These are phyloP conservation scores for Amphimallon solstitiale DNA, from an alignment of 2,888 invertebrate genomes.

Conservation along the genomic window DNA sequence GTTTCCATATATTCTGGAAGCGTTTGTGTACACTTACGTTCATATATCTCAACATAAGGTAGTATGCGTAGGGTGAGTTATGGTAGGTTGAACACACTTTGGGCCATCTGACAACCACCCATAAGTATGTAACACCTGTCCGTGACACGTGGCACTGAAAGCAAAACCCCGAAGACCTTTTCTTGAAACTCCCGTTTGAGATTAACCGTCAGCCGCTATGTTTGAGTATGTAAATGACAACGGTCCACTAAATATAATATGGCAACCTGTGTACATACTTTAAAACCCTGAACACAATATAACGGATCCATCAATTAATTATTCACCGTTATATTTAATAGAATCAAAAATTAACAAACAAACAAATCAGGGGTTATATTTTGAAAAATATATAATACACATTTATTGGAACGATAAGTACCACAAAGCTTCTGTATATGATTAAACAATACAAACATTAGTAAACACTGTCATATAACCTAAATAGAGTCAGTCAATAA, in stretches of 20 bases:
- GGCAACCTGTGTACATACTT: not conserved
- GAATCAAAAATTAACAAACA: too few species aligned
- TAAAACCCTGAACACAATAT: constrained; percentile 8
- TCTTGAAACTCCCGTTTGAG: constrained; percentile 17
- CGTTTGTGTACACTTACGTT: too few species aligned
- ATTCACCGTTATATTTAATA: constrained; percentile 1
- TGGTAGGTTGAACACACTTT: constrained; percentile 39
- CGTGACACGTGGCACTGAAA: constrained; percentile 37
- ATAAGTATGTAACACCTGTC: constrained; percentile 41
- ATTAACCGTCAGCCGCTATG: constrained; percentile 18
- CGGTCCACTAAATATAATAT: not conserved
- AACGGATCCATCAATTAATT: constrained; percentile 22
- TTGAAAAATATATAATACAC: not conserved
- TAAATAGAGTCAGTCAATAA: too few species aligned
- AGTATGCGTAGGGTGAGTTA: constrained; percentile 24
- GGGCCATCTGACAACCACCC: constrained; percentile 40
- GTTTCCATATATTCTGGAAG: too few species aligned
- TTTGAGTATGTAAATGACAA: constrained; percentile 6
- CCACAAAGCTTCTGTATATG: too few species aligned
- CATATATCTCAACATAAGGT: too few species aligned
- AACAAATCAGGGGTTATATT: too few species aligned
- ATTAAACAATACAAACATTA: too few species aligned
- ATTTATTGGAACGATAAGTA: too few species aligned
- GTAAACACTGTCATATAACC: too few species aligned
- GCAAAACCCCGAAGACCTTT: constrained; percentile 33